Percentiles rank a stretch among this genome's conserved stretches.
Evolutionary conservation across 2,888 invertebrate species (phyloP).

Genomic region (Ichneumoninae sp.): DNA sequence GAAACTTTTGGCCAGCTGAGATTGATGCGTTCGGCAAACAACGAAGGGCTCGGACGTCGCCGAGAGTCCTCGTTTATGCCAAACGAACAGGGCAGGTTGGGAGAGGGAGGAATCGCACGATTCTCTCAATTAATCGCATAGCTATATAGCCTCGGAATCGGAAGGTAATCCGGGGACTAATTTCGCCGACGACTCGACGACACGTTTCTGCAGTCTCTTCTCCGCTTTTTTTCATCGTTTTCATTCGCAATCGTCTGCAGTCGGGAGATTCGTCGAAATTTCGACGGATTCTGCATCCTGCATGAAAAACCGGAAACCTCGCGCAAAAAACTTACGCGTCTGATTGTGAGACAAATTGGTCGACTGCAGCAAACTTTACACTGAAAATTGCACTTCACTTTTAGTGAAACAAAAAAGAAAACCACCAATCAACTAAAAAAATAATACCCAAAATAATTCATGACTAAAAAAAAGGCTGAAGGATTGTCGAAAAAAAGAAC

Average conservation of each 20-base stretch:
- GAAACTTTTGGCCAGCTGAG: slow-evolving; percentile 52
- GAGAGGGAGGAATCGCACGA: slow-evolving; percentile 27
- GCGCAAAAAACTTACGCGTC: slow-evolving; percentile 26
- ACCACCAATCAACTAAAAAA: background rate
- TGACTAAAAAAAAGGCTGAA: too few species aligned
- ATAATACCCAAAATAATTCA: background rate
- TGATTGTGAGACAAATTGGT: background rate
- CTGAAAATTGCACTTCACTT: background rate
- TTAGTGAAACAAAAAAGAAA: background rate
- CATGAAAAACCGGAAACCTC: slow-evolving; percentile 3
- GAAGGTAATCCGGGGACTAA: slow-evolving; percentile 61
- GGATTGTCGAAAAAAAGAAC: too few species aligned
- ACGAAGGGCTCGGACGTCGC: slow-evolving; percentile 66
- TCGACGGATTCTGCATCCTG: slow-evolving; percentile 20
- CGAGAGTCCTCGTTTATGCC: slow-evolving; percentile 73
- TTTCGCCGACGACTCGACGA: slow-evolving; percentile 59
- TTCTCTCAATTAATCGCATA: slow-evolving; percentile 65
- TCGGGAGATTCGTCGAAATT: slow-evolving; percentile 50
- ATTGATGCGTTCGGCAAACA: slow-evolving; percentile 77
- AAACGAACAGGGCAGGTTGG: slow-evolving; percentile 22
- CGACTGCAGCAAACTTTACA: background rate
- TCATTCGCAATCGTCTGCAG: slow-evolving; percentile 50
- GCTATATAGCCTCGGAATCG: slow-evolving; percentile 48
- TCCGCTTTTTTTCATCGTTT: slow-evolving; percentile 43
- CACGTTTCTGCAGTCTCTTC: slow-evolving; percentile 37